Conservation (phyloP, 2,797 vertebrate genomes). For the Cynodonichthys magdalenae region DNA sequence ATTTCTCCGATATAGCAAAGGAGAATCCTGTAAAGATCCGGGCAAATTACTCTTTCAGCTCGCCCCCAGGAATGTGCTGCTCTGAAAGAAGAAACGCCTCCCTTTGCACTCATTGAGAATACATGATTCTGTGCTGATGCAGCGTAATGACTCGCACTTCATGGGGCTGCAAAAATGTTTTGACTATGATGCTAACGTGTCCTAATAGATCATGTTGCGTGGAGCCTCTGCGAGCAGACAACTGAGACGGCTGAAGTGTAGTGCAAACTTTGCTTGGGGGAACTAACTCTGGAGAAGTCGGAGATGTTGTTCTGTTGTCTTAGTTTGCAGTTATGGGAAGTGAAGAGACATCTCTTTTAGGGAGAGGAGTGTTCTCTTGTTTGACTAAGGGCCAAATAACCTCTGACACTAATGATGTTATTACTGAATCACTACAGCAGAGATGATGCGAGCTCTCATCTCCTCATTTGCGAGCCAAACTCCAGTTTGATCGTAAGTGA, state of each 20-base stretch:
- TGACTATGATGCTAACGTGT: conserved; percentile 68
- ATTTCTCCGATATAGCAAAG: conserved; percentile 43
- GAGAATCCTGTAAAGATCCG: conserved; percentile 56
- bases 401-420: conserved; percentile 53
- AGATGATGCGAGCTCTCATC: conserved; percentile 28
- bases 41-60: conserved; percentile 48
- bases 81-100: conserved; percentile 44
- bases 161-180: conserved; percentile 43
- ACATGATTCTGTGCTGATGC: conserved; percentile 37
- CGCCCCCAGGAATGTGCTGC: conserved; percentile 39
- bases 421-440: conserved; percentile 33
- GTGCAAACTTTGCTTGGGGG: conserved; percentile 65
- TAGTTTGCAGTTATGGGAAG: conserved; percentile 34
- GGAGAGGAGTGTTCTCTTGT: conserved; percentile 30
- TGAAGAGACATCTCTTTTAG: conserved; percentile 40
- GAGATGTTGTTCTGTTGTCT: conserved; percentile 46
- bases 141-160: conserved; percentile 46
- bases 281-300: conserved; percentile 43
- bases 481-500: conserved; percentile 24
- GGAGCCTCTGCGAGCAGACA: conserved; percentile 37
- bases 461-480: conserved; percentile 14
- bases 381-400: conserved; percentile 51
- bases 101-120: conserved; percentile 42
- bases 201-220: conserved; percentile 55
- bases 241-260: conserved; percentile 45